Conservation (phyloP, 2,113 vertebrate species). For the Cynopterus brachyotis region DNA sequence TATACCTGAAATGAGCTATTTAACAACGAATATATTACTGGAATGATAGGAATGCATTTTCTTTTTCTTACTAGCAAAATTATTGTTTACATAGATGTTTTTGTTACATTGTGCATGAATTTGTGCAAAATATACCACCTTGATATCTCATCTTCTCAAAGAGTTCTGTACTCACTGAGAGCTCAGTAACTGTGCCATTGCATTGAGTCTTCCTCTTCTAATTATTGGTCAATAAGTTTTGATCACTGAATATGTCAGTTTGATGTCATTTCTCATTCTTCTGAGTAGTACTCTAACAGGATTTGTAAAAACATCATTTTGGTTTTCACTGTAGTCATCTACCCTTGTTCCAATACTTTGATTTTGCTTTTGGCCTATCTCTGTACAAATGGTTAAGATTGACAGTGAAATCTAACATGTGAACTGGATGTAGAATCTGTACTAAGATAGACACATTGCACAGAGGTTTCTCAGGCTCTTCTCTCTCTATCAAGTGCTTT, state of each 20-base stretch:
- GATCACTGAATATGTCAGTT: not conserved
- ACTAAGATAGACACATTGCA: not conserved
- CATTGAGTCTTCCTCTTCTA: not conserved
- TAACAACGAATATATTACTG: not conserved
- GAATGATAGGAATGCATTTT: not conserved
- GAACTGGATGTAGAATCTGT: not conserved
- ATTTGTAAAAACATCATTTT: not conserved
- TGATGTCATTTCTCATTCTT: not conserved
- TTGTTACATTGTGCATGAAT: not conserved
- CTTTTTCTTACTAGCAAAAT: not conserved
- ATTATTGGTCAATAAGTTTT: not conserved
- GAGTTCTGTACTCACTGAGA: not conserved
- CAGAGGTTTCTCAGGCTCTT: not conserved
- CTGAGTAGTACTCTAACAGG: not conserved
- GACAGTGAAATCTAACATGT: not conserved
- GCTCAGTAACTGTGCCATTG: not conserved
- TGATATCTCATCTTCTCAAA: not conserved
- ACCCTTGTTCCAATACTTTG: not conserved
- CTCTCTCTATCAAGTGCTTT: not conserved
- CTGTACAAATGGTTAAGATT: not conserved
- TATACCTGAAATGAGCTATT: not conserved
- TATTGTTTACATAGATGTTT: not conserved
- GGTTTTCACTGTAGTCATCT: not conserved
- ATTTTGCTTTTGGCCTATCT: not conserved
- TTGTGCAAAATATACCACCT: not conserved